These are phyloP conservation scores for Calliscelio sp. DNA, from an alignment of 2,888 invertebrate genomes.

Conservation along the genomic window DNA sequence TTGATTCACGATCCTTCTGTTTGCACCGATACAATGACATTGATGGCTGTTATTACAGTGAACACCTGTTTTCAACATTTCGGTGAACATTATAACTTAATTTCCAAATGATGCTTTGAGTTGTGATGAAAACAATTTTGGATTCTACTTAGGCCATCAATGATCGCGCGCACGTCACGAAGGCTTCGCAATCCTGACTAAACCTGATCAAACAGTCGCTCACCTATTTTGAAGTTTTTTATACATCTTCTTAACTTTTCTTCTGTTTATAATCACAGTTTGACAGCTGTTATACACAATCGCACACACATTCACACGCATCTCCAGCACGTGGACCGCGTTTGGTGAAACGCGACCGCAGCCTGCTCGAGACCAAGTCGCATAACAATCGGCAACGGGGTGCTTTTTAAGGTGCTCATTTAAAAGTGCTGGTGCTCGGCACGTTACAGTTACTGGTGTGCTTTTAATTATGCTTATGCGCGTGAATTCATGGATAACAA, in stretches of 20 bases:
- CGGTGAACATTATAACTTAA: too few relatives aligned
- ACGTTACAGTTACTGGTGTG: slow-evolving; percentile 79
- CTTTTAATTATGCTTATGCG: slow-evolving; percentile 68
- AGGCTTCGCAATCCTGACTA: slow-evolving; percentile 54
- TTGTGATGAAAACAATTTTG: neutral
- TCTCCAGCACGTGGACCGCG: slow-evolving; percentile 54
- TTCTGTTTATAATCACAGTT: slow-evolving; percentile 74
- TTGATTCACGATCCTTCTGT: slow-evolving; percentile 70
- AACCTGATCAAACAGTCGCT: slow-evolving; percentile 31
- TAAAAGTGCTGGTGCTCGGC: slow-evolving; percentile 83
- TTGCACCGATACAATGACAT: slow-evolving; percentile 54
- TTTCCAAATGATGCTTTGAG: too few relatives aligned
- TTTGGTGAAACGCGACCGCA: slow-evolving; percentile 33
- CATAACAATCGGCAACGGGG: slow-evolving; percentile 80
- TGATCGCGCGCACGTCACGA: slow-evolving; percentile 42
- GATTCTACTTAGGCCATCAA: slow-evolving; percentile 39
- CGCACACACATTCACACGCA: slow-evolving; percentile 80
- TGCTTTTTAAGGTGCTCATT: slow-evolving; percentile 81
- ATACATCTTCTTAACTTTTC: slow-evolving; percentile 49
- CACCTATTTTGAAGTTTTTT: slow-evolving; percentile 61
- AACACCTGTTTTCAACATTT: too few relatives aligned
- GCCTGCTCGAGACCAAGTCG: slow-evolving; percentile 67
- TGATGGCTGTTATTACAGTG: too few relatives aligned
- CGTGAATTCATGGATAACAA: slow-evolving; percentile 65
- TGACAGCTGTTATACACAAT: slow-evolving; percentile 75